Evolutionary conservation across 1,140 invertebrate species (phyloP), one percentile per base, ranked within the genome.

Genomic region (Phymastichus coffea): DNA sequence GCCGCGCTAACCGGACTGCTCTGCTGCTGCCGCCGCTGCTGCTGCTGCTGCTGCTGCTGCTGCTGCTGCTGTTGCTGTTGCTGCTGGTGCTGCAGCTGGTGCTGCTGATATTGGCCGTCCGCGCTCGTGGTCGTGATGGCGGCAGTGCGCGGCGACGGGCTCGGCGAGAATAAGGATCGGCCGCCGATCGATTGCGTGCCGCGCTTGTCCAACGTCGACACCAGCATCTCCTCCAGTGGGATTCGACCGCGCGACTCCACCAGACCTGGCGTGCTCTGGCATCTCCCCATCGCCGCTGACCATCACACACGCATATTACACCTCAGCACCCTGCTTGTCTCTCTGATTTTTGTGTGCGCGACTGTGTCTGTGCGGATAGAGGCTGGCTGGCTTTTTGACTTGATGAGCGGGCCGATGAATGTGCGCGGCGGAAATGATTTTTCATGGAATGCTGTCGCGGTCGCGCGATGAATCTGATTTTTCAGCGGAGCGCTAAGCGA

Each of bases 231-330:
- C 79, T 96, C 93, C 52, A 97, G 80, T 12, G 94, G 88, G 48
- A 94, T 85, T 67, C 92, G 88, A 30, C 94, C 94, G 57, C 86
- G 84, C 9, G 93, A 95, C 79, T 98, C 95, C 46, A 98, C 89
- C 51, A 98, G 81, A 12, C 95, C 95, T 17, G 96, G 95, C 26
- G 95, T 96, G 62, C 95, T 97, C 74, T 93, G 91, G 77, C 94
- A 95, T 64, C 95, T 86, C 66, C 93, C 91, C 88, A 97, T 91
- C 57, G 93, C 91, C 78, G 91, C 94, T 97, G 82, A 28, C 63
- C 66, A 67, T 51, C 15, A n/a, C 15, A 8, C 4, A 57, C 71
- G 74, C 81, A 94, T n/a, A n/a, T n/a, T n/a, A n/a, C n/a, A n/a
- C n/a, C n/a, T n/a, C n/a, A n/a, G n/a, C n/a, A n/a, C 92, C 91